Conservation (phyloP, 2,888 invertebrate species). For the Bimastos eiseni region DNA sequence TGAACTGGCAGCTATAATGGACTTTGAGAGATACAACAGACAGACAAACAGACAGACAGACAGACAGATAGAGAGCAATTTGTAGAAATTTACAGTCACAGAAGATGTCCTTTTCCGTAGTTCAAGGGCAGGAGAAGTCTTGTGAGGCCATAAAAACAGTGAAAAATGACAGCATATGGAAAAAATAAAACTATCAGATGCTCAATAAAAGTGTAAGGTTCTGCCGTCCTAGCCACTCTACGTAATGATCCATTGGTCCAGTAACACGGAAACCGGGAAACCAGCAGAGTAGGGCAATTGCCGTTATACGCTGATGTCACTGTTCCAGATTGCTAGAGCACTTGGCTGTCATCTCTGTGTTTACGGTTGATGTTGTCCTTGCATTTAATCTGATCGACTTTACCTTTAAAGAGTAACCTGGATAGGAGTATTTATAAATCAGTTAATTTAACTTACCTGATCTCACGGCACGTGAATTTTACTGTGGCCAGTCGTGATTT, state of each 20-base stretch:
- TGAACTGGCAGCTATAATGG: no score
- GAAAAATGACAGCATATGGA: conserved; percentile 1
- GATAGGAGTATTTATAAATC: not conserved
- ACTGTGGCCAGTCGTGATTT: not conserved
- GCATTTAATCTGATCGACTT: not conserved
- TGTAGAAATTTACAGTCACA: not conserved
- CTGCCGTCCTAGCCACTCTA: not conserved
- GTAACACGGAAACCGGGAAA: not conserved
- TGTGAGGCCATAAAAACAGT: not conserved
- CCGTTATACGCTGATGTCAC: not conserved
- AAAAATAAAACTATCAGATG: not conserved
- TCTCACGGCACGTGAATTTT: not conserved
- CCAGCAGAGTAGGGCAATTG: not conserved
- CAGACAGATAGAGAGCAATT: not conserved
- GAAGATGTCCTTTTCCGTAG: not conserved
- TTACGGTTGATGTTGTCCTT: not conserved
- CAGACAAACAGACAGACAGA: not conserved
- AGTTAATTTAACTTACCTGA: not conserved
- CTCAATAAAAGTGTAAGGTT: not conserved
- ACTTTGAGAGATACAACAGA: no score
- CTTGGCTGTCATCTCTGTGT: not conserved
- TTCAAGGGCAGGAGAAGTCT: not conserved
- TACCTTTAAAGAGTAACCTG: not conserved
- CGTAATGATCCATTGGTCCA: not conserved
- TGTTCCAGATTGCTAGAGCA: not conserved